Percentiles rank a stretch among this genome's conserved stretches.
phyloP scores from a whole-genome alignment of 1,140 invertebrate species.

The Linepithema humile region DNA sequence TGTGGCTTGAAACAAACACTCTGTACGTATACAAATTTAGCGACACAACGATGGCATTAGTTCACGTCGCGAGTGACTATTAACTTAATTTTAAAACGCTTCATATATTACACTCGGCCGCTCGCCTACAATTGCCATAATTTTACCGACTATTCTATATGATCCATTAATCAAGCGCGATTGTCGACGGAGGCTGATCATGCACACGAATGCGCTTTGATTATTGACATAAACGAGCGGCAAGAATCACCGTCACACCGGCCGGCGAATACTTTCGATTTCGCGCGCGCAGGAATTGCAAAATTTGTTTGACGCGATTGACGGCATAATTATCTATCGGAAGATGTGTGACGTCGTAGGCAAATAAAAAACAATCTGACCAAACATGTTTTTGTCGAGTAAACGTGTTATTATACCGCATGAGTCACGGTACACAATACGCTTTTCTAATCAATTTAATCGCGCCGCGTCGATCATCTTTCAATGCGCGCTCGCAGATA shows the following conservation, averaged over 20 bases:
- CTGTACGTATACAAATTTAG: not conserved
- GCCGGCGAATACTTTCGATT: not conserved
- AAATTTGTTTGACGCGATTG: not conserved
- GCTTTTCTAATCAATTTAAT: not conserved
- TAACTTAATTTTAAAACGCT: slow-evolving; percentile 8
- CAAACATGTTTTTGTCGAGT: not conserved
- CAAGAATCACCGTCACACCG: slow-evolving; percentile 15
- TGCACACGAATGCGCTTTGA: slow-evolving; percentile 17
- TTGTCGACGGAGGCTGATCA: slow-evolving; percentile 13
- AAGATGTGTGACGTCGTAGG: too few relatives aligned
- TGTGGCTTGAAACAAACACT: too few relatives aligned
- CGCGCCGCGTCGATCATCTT: not conserved
- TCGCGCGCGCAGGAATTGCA: not conserved
- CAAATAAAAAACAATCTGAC: not conserved
- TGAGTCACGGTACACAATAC: slow-evolving; percentile 4
- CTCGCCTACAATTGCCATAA: slow-evolving; percentile 23
- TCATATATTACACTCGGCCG: slow-evolving; percentile 6
- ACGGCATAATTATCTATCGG: not conserved
- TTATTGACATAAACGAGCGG: not conserved
- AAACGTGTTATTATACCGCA: not conserved
- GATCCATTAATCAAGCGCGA: slow-evolving; percentile 14
- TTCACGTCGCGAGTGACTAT: slow-evolving; percentile 22
- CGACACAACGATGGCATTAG: not conserved
- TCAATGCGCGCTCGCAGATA: not conserved
- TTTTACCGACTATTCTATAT: slow-evolving; percentile 14